Conservation (phyloP, 2,797 vertebrate genomes). For the Antrozous pallidus region DNA sequence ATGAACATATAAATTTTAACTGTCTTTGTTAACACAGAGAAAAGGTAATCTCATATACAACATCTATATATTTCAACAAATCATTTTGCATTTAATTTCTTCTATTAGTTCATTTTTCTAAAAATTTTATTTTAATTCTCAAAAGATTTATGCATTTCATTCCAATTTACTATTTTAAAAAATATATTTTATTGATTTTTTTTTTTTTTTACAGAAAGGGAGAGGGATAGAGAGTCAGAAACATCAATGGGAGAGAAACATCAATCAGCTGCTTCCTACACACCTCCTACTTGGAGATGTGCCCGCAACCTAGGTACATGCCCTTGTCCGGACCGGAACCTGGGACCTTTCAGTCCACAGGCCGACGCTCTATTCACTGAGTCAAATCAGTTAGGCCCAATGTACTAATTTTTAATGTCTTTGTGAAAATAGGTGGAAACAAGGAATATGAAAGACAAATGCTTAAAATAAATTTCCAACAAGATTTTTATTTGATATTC, state of each 20-base stretch:
- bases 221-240: no score
- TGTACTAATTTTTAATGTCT: not conserved
- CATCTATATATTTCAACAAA: not conserved
- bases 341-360: no score
- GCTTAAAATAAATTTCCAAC: not conserved
- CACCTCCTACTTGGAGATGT: no score
- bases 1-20: constrained; percentile 4
- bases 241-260: no score
- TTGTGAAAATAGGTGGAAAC: not conserved
- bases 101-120: constrained; percentile 6
- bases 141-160: not conserved
- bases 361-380: no score
- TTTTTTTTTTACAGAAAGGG: no score
- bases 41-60: constrained; percentile 18
- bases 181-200: no score
- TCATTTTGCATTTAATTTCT: not conserved
- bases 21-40: not conserved
- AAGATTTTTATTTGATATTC: constrained; percentile 36
- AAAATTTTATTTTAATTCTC: constrained; percentile 19
- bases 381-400: not conserved
- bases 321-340: no score
- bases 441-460: constrained; percentile 23
- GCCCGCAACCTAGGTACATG: no score
- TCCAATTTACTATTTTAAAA: not conserved
- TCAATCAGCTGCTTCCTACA: no score